A percentile compares a stretch with the other conserved stretches of the same genome.
These are phyloP conservation scores for Sylvicapra grimmia DNA, from an alignment of 2,113 vertebrate genomes.

Conservation along the genomic window DNA sequence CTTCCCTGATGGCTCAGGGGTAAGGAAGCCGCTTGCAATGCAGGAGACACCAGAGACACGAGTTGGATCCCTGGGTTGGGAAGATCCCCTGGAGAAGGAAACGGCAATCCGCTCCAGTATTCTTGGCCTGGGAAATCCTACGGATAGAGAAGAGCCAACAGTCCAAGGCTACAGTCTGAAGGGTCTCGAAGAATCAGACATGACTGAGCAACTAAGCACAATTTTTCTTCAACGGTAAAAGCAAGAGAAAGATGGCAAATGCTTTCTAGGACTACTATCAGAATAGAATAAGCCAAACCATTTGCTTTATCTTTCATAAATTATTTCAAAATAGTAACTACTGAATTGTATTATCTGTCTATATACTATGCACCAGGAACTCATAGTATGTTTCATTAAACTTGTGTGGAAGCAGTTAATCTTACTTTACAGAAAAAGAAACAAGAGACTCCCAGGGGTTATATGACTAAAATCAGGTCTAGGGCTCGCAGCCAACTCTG, in stretches of 20 bases:
- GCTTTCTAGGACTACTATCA: not conserved
- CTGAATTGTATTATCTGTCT: not conserved
- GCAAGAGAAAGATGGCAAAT: not conserved
- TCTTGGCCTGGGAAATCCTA: not conserved
- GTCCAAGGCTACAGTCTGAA: not conserved
- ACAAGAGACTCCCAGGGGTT: not conserved
- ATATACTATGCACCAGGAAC: not conserved
- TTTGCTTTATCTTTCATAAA: not conserved
- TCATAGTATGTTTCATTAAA: not conserved
- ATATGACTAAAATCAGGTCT: not conserved
- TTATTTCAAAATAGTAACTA: not conserved
- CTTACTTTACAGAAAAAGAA: not conserved
- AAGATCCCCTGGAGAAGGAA: not conserved
- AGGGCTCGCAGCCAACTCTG: not conserved
- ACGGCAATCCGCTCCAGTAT: not conserved
- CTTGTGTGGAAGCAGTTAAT: not conserved
- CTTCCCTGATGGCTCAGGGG: not conserved
- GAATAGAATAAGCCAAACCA: not conserved
- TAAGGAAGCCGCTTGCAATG: not conserved
- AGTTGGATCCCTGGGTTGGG: not conserved
- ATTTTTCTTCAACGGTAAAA: not conserved
- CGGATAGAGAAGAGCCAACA: not conserved
- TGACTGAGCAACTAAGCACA: not conserved
- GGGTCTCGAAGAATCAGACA: not conserved
- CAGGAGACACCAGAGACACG: not conserved